Percentiles rank a stretch among this genome's conserved stretches.
These are phyloP conservation scores for Andrena marginata DNA, from an alignment of 2,888 invertebrate species.

Conservation along the genomic window DNA sequence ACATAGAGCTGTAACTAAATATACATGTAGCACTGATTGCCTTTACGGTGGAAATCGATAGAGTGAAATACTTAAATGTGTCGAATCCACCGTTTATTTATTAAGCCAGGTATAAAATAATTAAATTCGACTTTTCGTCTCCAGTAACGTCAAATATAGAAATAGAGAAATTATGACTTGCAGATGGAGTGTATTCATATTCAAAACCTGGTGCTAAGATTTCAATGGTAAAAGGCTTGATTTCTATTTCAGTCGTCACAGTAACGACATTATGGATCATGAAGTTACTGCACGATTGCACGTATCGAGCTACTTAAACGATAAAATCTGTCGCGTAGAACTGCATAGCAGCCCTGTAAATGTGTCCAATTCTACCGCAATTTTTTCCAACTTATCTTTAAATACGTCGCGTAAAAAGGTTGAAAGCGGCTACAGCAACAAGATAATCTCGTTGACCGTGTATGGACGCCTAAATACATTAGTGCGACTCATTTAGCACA, in stretches of 20 bases:
- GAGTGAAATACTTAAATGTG: too few relatives aligned
- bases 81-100: too few relatives aligned
- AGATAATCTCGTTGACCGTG: constrained; percentile 23
- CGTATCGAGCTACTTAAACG: constrained; percentile 27
- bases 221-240: background rate
- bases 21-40: too few relatives aligned
- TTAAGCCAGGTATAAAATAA: too few relatives aligned
- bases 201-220: background rate
- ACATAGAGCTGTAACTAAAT: too few relatives aligned
- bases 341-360: background rate
- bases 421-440: background rate
- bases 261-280: background rate
- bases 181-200: background rate
- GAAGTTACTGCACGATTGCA: background rate
- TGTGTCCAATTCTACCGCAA: constrained; percentile 15
- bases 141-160: background rate
- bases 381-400: constrained; percentile 24
- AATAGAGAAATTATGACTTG: background rate
- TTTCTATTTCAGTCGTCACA: background rate
- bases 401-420: constrained; percentile 24
- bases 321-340: constrained; percentile 18
- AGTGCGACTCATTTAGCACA: background rate
- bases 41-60: too few relatives aligned
- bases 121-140: too few relatives aligned
- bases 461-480: constrained; percentile 4